Conservation (phyloP, 2,797 vertebrate genomes). For the Synaphobranchus kaupii region DNA sequence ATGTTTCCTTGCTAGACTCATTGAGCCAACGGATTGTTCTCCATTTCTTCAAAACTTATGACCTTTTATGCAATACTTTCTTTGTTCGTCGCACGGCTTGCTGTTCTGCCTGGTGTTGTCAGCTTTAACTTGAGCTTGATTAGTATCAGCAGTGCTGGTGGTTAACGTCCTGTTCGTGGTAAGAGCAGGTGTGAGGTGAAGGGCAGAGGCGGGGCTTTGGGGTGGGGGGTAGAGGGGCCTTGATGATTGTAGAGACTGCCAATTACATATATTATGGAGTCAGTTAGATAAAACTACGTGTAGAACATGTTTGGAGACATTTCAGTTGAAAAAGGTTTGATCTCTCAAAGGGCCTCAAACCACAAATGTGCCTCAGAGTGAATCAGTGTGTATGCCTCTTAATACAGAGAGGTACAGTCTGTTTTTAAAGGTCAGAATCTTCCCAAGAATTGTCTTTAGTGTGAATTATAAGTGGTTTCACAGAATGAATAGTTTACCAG, state of each 20-base stretch:
- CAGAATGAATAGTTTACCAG: neutral
- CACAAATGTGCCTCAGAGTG: conserved; percentile 41
- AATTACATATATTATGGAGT: conserved; percentile 57
- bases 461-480: neutral
- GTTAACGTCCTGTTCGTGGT: conserved; percentile 78
- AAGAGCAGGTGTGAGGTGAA: conserved; percentile 72
- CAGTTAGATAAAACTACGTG: conserved; percentile 56
- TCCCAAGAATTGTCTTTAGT: conserved; percentile 23
- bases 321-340: conserved; percentile 47
- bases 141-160: conserved; percentile 68
- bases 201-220: neutral
- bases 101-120: conserved; percentile 53
- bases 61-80: conserved; percentile 47
- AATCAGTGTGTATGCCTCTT: conserved; percentile 41
- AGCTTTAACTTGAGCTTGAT: conserved; percentile 51
- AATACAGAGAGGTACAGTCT: conserved; percentile 24
- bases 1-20: neutral
- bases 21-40: conserved; percentile 21
- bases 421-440: conserved; percentile 45
- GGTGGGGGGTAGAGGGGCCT: conserved; percentile 36
- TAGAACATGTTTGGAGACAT: conserved; percentile 31
- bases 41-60: conserved; percentile 26
- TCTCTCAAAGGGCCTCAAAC: conserved; percentile 46
- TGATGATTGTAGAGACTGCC: conserved; percentile 58
- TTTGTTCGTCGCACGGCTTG: conserved; percentile 36